A percentile compares a stretch with the other conserved stretches of the same genome.
phyloP scores from a whole-genome alignment of 2,888 invertebrate genomes.

The Zaprionus lineosus region DNA sequence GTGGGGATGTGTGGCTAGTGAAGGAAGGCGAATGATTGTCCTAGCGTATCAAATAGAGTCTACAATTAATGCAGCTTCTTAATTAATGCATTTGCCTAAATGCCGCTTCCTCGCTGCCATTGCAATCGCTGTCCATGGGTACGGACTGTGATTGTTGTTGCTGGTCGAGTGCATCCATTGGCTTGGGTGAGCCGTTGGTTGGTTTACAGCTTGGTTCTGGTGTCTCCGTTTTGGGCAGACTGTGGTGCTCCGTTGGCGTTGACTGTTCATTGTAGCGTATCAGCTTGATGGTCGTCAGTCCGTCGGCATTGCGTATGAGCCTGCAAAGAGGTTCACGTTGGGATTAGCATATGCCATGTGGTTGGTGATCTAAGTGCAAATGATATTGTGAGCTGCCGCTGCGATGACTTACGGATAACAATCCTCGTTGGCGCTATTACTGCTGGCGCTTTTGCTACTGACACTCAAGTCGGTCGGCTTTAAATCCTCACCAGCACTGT shows the following conservation, averaged over 20 bases:
- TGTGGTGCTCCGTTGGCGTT: conserved; percentile 10
- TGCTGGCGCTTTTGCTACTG: conserved; percentile 58
- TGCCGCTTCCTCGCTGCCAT: conserved; percentile 48
- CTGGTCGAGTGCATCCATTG: conserved; percentile 57
- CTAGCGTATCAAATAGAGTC: conserved; percentile 4
- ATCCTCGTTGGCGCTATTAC: conserved; percentile 68
- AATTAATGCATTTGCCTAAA: conserved; percentile 71
- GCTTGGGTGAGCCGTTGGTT: conserved; percentile 42
- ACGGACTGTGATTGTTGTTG: conserved; percentile 33
- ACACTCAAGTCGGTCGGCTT: conserved; percentile 88
- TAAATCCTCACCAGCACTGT: conserved; percentile 84
- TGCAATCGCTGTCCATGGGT: conserved; percentile 68
- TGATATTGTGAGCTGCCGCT: neutral
- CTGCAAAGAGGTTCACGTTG: conserved; percentile 55
- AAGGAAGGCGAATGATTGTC: conserved; percentile 2
- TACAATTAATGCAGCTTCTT: conserved; percentile 2
- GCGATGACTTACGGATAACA: conserved; percentile 82
- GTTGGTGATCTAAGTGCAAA: neutral
- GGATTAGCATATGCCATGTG: conserved; percentile 29
- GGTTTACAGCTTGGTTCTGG: conserved; percentile 23
- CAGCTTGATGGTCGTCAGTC: conserved; percentile 82
- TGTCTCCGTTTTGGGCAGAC: conserved; percentile 47
- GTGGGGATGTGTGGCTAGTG: conserved; percentile 5
- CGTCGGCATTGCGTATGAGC: conserved; percentile 83
- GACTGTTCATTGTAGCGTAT: conserved; percentile 79